phyloP scores from a whole-genome alignment of 2,113 vertebrate species.

The Piaya cayana region DNA sequence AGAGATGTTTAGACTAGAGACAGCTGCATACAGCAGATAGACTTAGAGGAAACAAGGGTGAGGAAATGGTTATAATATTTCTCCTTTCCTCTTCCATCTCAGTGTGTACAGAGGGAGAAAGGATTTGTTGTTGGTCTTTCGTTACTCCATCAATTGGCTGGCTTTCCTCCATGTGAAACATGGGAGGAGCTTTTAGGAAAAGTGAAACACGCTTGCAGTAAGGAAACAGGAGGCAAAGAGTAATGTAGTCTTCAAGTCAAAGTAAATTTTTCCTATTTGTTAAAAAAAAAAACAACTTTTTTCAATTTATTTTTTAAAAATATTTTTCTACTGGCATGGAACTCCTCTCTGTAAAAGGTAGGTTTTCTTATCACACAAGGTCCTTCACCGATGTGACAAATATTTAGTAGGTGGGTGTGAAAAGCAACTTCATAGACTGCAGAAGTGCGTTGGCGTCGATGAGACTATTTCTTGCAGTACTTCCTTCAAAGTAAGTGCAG shows the following conservation, averaged over 20 bases:
- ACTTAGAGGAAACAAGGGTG: slow-evolving; percentile 7
- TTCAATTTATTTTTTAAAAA: neutral
- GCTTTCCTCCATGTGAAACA: neutral
- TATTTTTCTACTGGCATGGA: slow-evolving; percentile 44
- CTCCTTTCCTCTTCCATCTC: neutral
- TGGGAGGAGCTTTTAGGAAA: slow-evolving; percentile 6
- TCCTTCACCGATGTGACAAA: neutral
- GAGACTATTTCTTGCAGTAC: neutral
- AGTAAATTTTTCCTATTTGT: neutral
- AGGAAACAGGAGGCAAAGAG: neutral
- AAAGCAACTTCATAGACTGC: neutral
- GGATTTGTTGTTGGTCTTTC: neutral
- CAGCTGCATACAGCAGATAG: slow-evolving; percentile 19
- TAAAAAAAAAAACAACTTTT: neutral
- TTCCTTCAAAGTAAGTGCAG: neutral
- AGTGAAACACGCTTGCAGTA: neutral
- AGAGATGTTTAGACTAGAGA: neutral
- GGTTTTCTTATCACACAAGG: neutral
- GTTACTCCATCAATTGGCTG: neutral
- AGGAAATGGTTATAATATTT: neutral
- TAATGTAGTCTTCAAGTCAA: neutral
- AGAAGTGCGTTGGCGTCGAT: neutral
- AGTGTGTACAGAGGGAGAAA: neutral
- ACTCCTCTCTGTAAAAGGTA: slow-evolving; percentile 71
- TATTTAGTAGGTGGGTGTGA: neutral